These are phyloP conservation scores for Drosophila rubida DNA, from an alignment of 2,888 invertebrate species.

Conservation along the genomic window DNA sequence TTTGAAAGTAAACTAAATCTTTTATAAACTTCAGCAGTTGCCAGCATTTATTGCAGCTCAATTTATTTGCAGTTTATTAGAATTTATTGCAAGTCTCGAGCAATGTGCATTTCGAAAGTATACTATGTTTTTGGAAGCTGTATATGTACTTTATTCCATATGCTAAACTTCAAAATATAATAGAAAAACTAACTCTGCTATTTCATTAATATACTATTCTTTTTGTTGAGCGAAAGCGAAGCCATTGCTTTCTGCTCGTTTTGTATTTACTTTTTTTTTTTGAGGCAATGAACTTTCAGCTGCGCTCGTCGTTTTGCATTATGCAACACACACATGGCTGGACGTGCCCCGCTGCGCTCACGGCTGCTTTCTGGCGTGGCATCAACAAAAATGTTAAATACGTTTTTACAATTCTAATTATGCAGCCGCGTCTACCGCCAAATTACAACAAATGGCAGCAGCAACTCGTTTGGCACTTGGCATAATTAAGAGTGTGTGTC, in stretches of 20 bases:
- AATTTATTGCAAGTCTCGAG: too few relatives aligned
- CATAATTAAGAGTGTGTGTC: constrained; percentile 67
- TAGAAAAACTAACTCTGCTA: too few relatives aligned
- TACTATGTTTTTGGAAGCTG: too few relatives aligned
- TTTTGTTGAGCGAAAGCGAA: too few relatives aligned
- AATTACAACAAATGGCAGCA: constrained; percentile 68
- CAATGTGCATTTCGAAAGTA: too few relatives aligned
- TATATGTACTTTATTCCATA: too few relatives aligned
- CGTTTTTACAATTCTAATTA: constrained; percentile 78
- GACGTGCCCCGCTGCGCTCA: neutral
- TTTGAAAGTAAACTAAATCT: too few relatives aligned
- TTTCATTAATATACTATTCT: too few relatives aligned
- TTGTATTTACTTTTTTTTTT: neutral
- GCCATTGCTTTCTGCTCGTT: neutral
- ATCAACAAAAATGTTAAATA: constrained; percentile 55
- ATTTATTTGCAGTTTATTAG: too few relatives aligned
- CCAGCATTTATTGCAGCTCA: too few relatives aligned
- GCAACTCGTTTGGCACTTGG: constrained; percentile 65
- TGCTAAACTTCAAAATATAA: too few relatives aligned
- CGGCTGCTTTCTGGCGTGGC: constrained; percentile 22
- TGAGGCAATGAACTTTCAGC: neutral
- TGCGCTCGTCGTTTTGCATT: neutral
- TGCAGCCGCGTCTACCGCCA: constrained; percentile 72
- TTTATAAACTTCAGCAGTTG: too few relatives aligned
- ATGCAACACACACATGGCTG: constrained; percentile 4